A percentile compares a stretch with the other conserved stretches of the same genome.
Conservation (phyloP, 2,113 vertebrate genomes). For the Euleptes europaea region DNA sequence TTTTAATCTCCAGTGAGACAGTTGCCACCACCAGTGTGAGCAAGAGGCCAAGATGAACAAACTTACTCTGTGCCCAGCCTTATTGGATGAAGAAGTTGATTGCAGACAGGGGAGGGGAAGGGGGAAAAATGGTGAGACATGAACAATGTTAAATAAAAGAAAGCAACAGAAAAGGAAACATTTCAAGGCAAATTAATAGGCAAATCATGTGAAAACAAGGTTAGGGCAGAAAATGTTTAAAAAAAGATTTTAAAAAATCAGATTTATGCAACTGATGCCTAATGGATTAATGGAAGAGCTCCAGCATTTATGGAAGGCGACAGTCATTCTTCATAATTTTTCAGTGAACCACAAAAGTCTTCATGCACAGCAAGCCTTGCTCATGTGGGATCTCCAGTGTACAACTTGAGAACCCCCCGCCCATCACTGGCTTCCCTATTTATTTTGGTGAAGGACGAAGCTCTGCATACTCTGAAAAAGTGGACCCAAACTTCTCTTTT, state of each 20-base stretch:
- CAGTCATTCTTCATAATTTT: not conserved
- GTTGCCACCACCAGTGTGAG: constrained; percentile 67
- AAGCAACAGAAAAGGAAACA: constrained; percentile 80
- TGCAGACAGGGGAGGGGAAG: constrained; percentile 78
- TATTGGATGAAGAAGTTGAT: constrained; percentile 87
- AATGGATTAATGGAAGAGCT: constrained; percentile 37
- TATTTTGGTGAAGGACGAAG: not conserved
- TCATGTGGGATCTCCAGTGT: no score
- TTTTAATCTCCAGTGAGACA: fast-evolving
- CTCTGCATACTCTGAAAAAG: not conserved
- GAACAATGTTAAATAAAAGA: constrained; percentile 84
- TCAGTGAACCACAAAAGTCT: not conserved
- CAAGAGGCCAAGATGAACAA: constrained; percentile 73
- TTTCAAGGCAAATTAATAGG: constrained; percentile 69
- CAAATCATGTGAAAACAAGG: constrained; percentile 73
- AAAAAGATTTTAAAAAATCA: constrained; percentile 26
- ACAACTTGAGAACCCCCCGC: not conserved
- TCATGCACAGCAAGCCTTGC: not conserved
- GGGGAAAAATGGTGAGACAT: constrained; percentile 77
- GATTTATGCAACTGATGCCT: constrained; percentile 28
- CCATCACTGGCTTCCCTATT: not conserved
- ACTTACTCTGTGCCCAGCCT: constrained; percentile 99
- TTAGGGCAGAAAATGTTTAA: constrained; percentile 75
- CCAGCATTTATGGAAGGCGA: not conserved
- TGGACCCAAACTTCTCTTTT: no score